These are phyloP conservation scores for Salticus scenicus DNA, from an alignment of 2,888 invertebrate genomes.

Conservation along the genomic window DNA sequence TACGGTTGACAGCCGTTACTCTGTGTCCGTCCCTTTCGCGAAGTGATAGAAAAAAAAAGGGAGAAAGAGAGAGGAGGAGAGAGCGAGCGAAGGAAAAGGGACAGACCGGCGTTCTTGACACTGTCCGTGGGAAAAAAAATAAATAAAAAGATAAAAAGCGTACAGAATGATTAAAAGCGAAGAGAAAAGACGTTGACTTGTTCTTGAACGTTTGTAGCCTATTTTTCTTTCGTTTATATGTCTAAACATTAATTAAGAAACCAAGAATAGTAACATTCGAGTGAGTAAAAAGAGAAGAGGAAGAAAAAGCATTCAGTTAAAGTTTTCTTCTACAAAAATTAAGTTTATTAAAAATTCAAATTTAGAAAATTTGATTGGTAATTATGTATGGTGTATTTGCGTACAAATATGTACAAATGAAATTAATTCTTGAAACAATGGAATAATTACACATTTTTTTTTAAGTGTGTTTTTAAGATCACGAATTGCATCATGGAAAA, in stretches of 20 bases:
- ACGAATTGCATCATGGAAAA: too few relatives aligned
- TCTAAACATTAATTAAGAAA: not conserved
- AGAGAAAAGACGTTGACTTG: slow-evolving; percentile 1
- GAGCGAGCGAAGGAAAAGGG: slow-evolving; percentile 13
- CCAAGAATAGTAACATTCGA: too few relatives aligned
- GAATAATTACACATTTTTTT: too few relatives aligned
- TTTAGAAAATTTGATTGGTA: too few relatives aligned
- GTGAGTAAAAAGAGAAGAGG: too few relatives aligned
- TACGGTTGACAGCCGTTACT: slow-evolving; percentile 65
- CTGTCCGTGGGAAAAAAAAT: slow-evolving; percentile 16
- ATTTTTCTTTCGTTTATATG: not conserved
- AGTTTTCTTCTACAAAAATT: too few relatives aligned
- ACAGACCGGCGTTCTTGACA: slow-evolving; percentile 28
- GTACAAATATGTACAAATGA: too few relatives aligned
- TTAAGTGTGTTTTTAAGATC: too few relatives aligned
- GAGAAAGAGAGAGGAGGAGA: not conserved
- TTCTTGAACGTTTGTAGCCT: not conserved
- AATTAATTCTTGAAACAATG: too few relatives aligned
- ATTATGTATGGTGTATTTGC: too few relatives aligned
- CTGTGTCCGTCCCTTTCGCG: slow-evolving; percentile 14
- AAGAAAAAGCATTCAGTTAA: too few relatives aligned
- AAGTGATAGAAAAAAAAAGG: slow-evolving; percentile 19
- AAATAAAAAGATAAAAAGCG: not conserved
- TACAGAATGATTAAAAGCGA: slow-evolving; percentile 12
- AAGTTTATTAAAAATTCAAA: too few relatives aligned